Percentiles rank a stretch among this genome's conserved stretches.
Conservation (phyloP, 2,113 vertebrate species). For the Aspiorhynchus laticeps region DNA sequence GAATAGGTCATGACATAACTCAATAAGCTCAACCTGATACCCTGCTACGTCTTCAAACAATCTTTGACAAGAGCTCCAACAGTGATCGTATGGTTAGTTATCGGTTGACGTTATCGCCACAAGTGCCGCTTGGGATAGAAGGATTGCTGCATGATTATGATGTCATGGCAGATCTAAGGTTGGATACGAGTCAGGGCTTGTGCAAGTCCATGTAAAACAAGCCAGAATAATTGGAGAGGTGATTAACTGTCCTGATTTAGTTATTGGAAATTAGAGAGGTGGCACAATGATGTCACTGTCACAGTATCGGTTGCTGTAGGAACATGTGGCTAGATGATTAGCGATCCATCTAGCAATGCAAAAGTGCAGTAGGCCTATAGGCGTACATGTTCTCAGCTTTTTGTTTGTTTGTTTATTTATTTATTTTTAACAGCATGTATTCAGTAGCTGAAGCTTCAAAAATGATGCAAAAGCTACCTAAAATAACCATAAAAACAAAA, state of each 20-base stretch:
- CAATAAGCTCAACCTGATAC: slow-evolving; percentile 72
- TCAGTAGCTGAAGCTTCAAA: no score
- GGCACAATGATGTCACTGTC: slow-evolving; percentile 53
- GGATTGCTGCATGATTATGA: slow-evolving; percentile 61
- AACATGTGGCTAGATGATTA: slow-evolving; percentile 32
- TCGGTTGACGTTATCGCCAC: slow-evolving; percentile 61
- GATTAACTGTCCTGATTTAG: slow-evolving; percentile 53
- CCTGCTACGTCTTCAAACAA: slow-evolving; percentile 67
- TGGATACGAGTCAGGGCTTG: slow-evolving; percentile 24
- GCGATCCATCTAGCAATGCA: background rate
- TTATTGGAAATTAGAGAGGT: slow-evolving; percentile 61
- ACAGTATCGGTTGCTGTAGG: slow-evolving; percentile 54
- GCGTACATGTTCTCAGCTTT: no score
- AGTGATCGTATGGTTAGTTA: slow-evolving; percentile 65
- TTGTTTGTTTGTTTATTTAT: no score
- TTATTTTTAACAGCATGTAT: no score
- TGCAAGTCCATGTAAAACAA: slow-evolving; percentile 45
- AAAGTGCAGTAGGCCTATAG: background rate
- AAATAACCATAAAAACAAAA: background rate
- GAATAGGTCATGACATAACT: slow-evolving; percentile 74
- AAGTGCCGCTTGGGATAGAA: slow-evolving; percentile 58
- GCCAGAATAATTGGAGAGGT: slow-evolving; percentile 48
- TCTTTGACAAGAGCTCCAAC: slow-evolving; percentile 72
- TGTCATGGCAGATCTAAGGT: slow-evolving; percentile 61
- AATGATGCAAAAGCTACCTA: background rate